phyloP scores from a whole-genome alignment of 2,113 vertebrate genomes.

The Trematocara unimaculatum region DNA sequence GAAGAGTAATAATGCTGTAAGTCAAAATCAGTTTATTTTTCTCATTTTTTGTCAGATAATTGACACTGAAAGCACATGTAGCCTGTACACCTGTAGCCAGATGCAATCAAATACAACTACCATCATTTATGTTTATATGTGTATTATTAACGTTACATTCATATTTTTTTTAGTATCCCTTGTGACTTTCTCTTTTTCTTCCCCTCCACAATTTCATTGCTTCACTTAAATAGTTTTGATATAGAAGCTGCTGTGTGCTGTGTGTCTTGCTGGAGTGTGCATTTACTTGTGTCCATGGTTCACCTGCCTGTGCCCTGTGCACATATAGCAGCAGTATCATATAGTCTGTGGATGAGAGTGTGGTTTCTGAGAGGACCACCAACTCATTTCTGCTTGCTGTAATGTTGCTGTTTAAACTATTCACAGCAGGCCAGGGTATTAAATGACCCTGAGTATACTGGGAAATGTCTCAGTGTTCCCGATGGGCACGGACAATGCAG shows the following conservation, averaged over 20 bases:
- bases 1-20: background rate
- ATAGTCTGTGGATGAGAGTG: background rate
- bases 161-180: background rate
- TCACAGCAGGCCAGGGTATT: background rate
- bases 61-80: background rate
- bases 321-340: background rate
- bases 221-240: background rate
- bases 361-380: background rate
- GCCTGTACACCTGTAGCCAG: background rate
- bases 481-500: background rate
- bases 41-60: background rate
- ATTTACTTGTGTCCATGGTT: background rate
- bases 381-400: background rate
- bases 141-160: background rate
- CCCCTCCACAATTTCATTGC: background rate
- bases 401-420: background rate
- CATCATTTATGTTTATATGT: background rate
- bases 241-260: background rate
- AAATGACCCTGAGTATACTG: background rate
- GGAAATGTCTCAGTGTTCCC: background rate
- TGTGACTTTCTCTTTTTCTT: background rate
- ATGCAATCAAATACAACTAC: background rate
- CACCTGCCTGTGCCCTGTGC: background rate
- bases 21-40: background rate
- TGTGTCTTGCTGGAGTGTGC: background rate